Percentiles rank a stretch among this genome's conserved stretches.
These are phyloP conservation scores for Atta colombica DNA, from an alignment of 1,140 invertebrate species.

Conservation along the genomic window DNA sequence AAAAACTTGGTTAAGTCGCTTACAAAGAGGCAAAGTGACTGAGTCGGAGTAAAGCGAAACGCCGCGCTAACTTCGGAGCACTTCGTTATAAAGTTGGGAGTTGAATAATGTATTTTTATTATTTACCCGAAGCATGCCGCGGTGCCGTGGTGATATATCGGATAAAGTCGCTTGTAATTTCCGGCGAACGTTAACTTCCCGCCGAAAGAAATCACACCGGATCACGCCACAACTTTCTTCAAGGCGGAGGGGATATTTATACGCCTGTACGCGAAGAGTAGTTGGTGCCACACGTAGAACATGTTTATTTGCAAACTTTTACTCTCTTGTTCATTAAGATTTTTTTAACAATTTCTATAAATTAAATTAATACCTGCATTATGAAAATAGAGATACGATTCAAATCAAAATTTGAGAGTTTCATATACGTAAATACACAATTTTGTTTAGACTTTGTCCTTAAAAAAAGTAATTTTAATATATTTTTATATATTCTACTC, in stretches of 20 bases:
- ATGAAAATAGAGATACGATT: neutral
- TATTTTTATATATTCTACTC: neutral
- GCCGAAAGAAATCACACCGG: slow-evolving; percentile 65
- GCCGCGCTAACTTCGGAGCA: slow-evolving; percentile 61
- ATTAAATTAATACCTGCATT: neutral
- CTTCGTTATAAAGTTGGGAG: slow-evolving; percentile 68
- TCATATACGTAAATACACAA: too few relatives aligned
- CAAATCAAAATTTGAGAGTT: neutral
- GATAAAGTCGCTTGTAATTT: slow-evolving; percentile 63
- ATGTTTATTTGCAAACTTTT: slow-evolving; percentile 45
- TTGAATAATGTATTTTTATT: slow-evolving; percentile 67
- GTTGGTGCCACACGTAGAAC: slow-evolving; percentile 15
- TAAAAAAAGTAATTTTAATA: neutral
- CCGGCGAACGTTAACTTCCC: slow-evolving; percentile 63
- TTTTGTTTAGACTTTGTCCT: too few relatives aligned
- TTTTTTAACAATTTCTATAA: slow-evolving; percentile 4
- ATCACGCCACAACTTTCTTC: slow-evolving; percentile 59
- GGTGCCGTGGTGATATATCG: slow-evolving; percentile 55
- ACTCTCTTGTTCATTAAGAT: neutral
- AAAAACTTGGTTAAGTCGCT: slow-evolving; percentile 70
- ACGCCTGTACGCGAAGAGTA: slow-evolving; percentile 11
- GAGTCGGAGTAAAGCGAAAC: slow-evolving; percentile 66
- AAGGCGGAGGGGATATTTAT: slow-evolving; percentile 41
- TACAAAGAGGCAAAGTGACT: slow-evolving; percentile 68
- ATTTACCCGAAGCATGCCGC: slow-evolving; percentile 59